Base-by-base conservation (phyloP, 2,113 vertebrate genomes). In the Heteronetta atricapilla region DNA sequence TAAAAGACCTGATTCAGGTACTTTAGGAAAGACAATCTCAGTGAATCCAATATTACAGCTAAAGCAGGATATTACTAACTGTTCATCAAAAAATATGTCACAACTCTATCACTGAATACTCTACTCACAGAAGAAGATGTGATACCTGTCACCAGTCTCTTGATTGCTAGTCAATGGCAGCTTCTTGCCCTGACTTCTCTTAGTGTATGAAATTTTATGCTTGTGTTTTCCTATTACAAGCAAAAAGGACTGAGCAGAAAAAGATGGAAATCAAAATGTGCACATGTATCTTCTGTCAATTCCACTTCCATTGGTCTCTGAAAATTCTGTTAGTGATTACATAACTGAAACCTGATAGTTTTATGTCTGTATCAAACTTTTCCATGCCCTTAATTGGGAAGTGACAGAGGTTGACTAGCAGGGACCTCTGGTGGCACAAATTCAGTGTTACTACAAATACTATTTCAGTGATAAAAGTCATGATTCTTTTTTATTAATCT, bases 341-440 rank as follows among this genome's bases (percentile, higher is more conserved):
- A 3, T 53, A 70, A 48, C 64, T 69, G 88, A 88, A 77, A 81
- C 33, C 1, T 16, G 67, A 34, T 3, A 3, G 36, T 68, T 72
- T 11, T 0, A 23, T 26, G 46, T 36, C 22, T n/a, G 13, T 11
- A 17, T 25, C 48, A 40, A n/a, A 56, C 62, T 80, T 81, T 42
- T 34, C 33, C 8, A 4, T 50, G 19, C 11, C 63, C 8, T 23
- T 38, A 20, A 36, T 48, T 13, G 4, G 23, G 6, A 36, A 22
- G 10, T 56, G 20, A 89, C 60, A 2, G 28, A 70, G 50, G 3
- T 74, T 91, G 94, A 42, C 8, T 53, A 64, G 70, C 86, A 97
- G 89, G 88, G 97, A 93, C 97, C 89, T 94, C 97, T 92, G 89
- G 82, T 94, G 97, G 93, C 88, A 31, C 53, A 80, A 90, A 73